Evolutionary conservation across 2,888 invertebrate species (phyloP), one percentile per base, ranked within the genome.

Genomic region (Caenorhabditis parvicauda): DNA sequence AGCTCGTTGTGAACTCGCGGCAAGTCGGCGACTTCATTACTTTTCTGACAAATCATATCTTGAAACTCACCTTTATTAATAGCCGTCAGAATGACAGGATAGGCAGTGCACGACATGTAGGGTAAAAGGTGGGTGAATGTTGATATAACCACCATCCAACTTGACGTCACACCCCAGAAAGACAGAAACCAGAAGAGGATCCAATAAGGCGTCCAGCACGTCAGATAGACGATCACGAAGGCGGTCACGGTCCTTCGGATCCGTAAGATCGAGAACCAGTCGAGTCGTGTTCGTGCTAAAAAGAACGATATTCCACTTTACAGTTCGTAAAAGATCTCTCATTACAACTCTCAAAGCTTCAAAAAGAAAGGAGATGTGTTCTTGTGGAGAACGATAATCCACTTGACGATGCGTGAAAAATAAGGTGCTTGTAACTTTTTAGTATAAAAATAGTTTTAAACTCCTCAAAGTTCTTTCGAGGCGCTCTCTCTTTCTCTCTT

Each of bases 181-280:
- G 61, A 61, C 24, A 62, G 47, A 29, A 69, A 32, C 71, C 71
- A 71, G 51, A 67, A 68, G 12, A 67, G 45, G 22, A 61, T 47
- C 72, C 72, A 72, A 41, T 69, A 72, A 7, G 72, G 69, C 3
- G 70, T 70, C 72, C 72, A 72, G 44, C 72, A 72, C 2, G 51
- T 17, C 28, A 72, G 42, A 54, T 67, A 72, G 38, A 70, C 63
- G 9, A 64, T 42, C 1, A 72, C 67, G 39, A 72, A 67, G 0
- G 64, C 57, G 28, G 64, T 67, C 7, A 70, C 70, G 7, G 64
- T 70, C n/a, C 64, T 55, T 17, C 64, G 54, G 24, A 70, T 65
- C 9, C 62, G 46, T 3, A 64, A 50, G 24, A 70, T 53, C 5
- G 66, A 59, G 5, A 52, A 43, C 22, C 55, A 50, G 45, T 68